phyloP scores from a whole-genome alignment of 2,113 vertebrate genomes.

The Fulica atra region DNA sequence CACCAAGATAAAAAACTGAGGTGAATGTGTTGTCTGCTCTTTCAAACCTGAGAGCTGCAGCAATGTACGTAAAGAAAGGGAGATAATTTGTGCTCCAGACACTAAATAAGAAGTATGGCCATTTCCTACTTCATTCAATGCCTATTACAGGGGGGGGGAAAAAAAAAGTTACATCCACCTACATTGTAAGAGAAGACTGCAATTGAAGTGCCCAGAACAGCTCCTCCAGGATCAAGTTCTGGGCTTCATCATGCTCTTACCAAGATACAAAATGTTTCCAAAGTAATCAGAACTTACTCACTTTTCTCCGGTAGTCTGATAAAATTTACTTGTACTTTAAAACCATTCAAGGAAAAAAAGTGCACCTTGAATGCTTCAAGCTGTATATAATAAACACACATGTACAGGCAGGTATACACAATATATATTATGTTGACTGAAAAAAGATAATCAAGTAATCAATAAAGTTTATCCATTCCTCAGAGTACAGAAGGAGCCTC shows the following conservation, averaged over 20 bases:
- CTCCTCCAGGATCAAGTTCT: background rate
- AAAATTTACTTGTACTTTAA: background rate
- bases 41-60: background rate
- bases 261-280: background rate
- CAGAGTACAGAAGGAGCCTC: background rate
- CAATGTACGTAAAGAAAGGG: background rate
- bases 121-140: background rate
- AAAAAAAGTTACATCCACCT: background rate
- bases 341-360: too few relatives aligned
- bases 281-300: background rate
- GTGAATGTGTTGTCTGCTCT: background rate
- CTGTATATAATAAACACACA: background rate
- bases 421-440: background rate
- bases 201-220: background rate
- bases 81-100: background rate
- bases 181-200: background rate
- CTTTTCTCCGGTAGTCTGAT: background rate
- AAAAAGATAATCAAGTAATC: background rate
- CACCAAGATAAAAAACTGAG: background rate
- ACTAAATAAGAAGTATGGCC: background rate
- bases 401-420: background rate
- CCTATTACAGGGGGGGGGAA: background rate
- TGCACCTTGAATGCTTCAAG: background rate
- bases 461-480: background rate
- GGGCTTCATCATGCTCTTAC: background rate